Percentiles rank a stretch among this genome's conserved stretches.
Evolutionary conservation across 2,797 vertebrate species (phyloP).

Genomic region (Capromys pilorides): DNA sequence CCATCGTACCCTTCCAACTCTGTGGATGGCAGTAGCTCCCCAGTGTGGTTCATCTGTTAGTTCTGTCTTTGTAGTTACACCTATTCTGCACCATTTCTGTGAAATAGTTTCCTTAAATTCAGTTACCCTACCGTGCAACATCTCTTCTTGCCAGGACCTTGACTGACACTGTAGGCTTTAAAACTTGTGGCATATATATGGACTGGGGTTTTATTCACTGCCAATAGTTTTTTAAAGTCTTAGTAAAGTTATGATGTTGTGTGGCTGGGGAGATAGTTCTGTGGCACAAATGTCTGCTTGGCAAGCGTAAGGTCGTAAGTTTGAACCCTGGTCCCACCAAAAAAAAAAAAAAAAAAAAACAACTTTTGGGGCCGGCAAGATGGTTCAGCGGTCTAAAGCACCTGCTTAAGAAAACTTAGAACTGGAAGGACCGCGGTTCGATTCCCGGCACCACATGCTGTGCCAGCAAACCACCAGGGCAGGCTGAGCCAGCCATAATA

Average conservation of each 20-base stretch:
- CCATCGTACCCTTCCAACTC: neutral
- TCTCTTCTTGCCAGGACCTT: neutral
- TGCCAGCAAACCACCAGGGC: too few relatives aligned
- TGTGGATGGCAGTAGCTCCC: neutral
- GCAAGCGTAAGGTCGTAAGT: too few relatives aligned
- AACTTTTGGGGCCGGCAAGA: too few relatives aligned
- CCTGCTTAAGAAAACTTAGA: too few relatives aligned
- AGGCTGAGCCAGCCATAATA: too few relatives aligned
- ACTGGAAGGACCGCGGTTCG: too few relatives aligned
- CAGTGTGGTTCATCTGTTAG: neutral
- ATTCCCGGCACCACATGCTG: too few relatives aligned
- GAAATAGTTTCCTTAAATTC: slow-evolving; percentile 43
- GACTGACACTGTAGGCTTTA: neutral
- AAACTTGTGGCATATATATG: neutral
- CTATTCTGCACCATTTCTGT: neutral
- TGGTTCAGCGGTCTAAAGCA: too few relatives aligned
- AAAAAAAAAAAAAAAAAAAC: too few relatives aligned
- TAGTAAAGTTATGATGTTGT: slow-evolving; percentile 25
- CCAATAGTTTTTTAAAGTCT: neutral
- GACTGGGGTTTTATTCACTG: neutral
- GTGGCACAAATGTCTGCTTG: too few relatives aligned
- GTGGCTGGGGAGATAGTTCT: too few relatives aligned
- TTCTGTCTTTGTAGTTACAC: neutral
- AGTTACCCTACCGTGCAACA: neutral
- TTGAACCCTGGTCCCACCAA: too few relatives aligned